phyloP scores from a whole-genome alignment of 2,888 invertebrate species.

The Nezara viridula region DNA sequence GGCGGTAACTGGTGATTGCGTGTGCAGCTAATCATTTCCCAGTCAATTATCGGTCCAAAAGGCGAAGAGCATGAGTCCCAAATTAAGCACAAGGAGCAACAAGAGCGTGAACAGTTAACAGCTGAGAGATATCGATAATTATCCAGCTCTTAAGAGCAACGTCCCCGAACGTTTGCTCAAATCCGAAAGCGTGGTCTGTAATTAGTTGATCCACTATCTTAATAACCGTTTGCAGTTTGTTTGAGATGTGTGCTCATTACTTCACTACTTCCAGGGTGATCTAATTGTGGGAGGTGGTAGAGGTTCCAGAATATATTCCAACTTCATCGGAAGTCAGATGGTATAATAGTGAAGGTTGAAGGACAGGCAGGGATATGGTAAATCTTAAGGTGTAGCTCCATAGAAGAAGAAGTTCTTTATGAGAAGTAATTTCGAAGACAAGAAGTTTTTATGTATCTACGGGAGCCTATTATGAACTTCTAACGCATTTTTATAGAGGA shows the following conservation, averaged over 20 bases:
- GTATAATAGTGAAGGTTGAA: no score
- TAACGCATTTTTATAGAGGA: no score
- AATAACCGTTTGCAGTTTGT: constrained; percentile 23
- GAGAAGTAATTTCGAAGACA: no score
- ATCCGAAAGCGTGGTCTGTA: constrained; percentile 54
- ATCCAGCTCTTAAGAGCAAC: constrained; percentile 22
- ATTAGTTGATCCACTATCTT: constrained; percentile 30
- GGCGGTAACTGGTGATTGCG: constrained; percentile 32
- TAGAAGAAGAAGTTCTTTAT: no score
- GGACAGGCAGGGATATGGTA: no score
- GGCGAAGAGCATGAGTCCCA: constrained; percentile 5
- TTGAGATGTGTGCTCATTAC: constrained; percentile 24
- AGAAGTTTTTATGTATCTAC: no score
- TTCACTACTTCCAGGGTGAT: constrained; percentile 1
- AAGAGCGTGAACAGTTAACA: constrained; percentile 55
- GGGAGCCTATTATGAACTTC: no score
- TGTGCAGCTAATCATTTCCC: constrained; percentile 31
- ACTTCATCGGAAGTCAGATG: background rate
- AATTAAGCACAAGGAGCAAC: constrained; percentile 44
- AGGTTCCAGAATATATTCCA: background rate
- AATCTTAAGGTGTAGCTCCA: no score
- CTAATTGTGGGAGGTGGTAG: background rate
- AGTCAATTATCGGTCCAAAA: constrained; percentile 31
- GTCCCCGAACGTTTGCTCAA: constrained; percentile 34
- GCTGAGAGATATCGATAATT: constrained; percentile 52